Evolutionary conservation across 1,140 invertebrate genomes (phyloP), one percentile per base, ranked within the genome.

Genomic region (Apis dorsata): DNA sequence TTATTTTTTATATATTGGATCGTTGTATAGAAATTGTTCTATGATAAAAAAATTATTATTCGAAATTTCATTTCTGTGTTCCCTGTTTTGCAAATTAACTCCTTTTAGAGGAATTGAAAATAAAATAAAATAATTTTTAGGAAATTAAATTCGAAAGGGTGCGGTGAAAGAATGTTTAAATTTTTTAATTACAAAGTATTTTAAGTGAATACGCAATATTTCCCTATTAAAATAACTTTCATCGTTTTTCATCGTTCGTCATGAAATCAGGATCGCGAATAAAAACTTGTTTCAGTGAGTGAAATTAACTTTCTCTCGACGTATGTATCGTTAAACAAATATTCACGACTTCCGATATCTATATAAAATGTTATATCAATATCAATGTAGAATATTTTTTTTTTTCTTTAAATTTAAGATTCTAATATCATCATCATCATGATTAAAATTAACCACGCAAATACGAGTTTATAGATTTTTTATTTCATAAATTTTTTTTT

Each of bases 81-180:
- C 11, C 53, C 7, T 34, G 13, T 1, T 19, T 73, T 17, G 15
- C 19, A 21, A 53, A n/a, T 24, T 44, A 44, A 44, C 34, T 44
- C 34, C 34, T 44, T 44, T 44, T 44, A 44, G 34, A 44, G 34
- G 5, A 7, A 7, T 44, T 44, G 34, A 44, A 44, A 44, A 34
- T 34, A 34, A 73, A 21, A n/a, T 44, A 73, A 73, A 21, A n/a
- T 44, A 73, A 73, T 73, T 73, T 73, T 55, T 55, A 8, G 7
- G 51, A 59, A 28, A 73, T 73, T 59, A 44, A 59, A 73, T 73
- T 59, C 13, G 21, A 59, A 34, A 10, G 3, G 19, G 28, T 34
- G 55, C 19, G 7, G 28, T 28, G 13, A 34, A 59, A 19, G 8
- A 59, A 44, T 59, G 28, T 44, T 9, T 28, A 59, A 15, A 44